Evolutionary conservation across 2,888 invertebrate species (phyloP), one percentile per base, ranked within the genome.

Genomic region (Andrena hattorfiana): DNA sequence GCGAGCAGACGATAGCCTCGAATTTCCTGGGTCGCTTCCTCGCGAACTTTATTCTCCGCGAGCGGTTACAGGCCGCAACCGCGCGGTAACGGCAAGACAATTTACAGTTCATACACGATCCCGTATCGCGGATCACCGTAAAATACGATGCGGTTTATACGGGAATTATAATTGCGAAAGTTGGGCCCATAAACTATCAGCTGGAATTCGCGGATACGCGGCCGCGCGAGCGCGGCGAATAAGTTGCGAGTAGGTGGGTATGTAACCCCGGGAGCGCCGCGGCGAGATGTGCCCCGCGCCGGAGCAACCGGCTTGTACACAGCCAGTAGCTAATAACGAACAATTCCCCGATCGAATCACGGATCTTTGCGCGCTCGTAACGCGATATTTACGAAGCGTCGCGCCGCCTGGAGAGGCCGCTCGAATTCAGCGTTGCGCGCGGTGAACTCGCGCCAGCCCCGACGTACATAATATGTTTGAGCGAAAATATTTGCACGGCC

Each of bases 331-430:
- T 82, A 84, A 83, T 84, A 84, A 82, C 78, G 62, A 56, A 80
- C 82, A 71, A 82, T 78, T 80, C 81, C 85, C 82, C 56, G 54
- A 70, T 78, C 80, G 74, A 84, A 84, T 87, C 84, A 68, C 56
- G 75, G 77, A 63, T 85, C 84, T 81, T 80, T 76, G 70, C 63
- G 63, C 59, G 66, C 76, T 64, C 71, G 75, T 78, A 82, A 86
- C 76, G 59, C 74, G 77, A 76, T 82, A 80, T 82, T 84, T 86
- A 78, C 84, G 54, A 75, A 77, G 26, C 81, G 42, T 66, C 42
- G 48, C 20, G 42, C 20, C 75, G 56, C n/a, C n/a, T 30, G 23
- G 20, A 20, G 20, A 59, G 23, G 20, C 35, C 20, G 42, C 62
- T 20, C 63, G 54, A 35, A 26, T 60, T 42, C 63, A 54, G 0